Conservation (phyloP, 2,888 invertebrate genomes). For the Mamestra brassicae region DNA sequence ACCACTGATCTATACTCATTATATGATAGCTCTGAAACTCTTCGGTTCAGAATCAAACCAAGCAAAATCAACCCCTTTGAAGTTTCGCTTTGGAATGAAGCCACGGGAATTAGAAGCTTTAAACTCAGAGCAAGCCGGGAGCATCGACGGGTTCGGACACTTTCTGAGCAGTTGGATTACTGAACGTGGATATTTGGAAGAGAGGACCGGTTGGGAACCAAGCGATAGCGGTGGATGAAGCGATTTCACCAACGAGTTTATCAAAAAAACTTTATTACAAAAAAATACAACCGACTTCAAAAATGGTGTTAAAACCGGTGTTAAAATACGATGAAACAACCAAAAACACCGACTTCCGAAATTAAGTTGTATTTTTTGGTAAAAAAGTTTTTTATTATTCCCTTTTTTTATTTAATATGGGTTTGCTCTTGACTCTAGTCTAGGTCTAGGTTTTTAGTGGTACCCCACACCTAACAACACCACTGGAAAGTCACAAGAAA, state of each 20-base stretch:
- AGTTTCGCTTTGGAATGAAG: conserved; percentile 21
- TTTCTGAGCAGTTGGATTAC: conserved; percentile 39
- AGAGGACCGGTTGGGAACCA: not conserved
- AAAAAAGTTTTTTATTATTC: no score
- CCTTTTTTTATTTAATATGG: no score
- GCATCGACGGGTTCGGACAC: conserved; percentile 32
- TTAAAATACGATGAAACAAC: no score
- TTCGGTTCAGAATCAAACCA: not conserved
- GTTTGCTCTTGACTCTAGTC: no score
- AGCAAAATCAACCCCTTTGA: conserved; percentile 8
- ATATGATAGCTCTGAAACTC: not conserved
- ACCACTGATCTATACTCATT: not conserved
- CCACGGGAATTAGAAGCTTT: conserved; percentile 15
- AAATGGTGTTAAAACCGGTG: no score
- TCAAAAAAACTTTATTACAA: no score
- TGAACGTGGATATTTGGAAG: conserved; percentile 26
- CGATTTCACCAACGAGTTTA: not conserved
- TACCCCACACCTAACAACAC: no score
- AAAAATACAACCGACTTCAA: no score
- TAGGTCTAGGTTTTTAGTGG: no score
- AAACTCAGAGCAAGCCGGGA: conserved; percentile 30
- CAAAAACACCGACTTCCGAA: no score
- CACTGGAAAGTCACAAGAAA: no score
- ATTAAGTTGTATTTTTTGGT: no score
- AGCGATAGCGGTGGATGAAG: conserved; percentile 23